Evolutionary conservation across 2,797 vertebrate species (phyloP).

Genomic region (Falco novaeseelandiae): DNA sequence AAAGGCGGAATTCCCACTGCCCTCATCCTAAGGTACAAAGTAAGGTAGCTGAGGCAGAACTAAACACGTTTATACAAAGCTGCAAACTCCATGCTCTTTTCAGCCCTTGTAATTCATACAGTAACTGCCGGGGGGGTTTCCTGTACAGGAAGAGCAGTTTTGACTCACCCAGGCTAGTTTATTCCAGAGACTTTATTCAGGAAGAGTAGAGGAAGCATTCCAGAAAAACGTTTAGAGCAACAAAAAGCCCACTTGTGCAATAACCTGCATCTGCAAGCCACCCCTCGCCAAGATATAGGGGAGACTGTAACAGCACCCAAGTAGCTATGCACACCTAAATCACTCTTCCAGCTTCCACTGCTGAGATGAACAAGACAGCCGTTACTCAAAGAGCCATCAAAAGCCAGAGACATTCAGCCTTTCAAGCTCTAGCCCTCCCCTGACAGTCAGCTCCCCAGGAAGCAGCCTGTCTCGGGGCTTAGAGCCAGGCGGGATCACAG

Average conservation of each 20-base stretch:
- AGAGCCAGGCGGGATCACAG: neutral
- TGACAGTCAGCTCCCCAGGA: neutral
- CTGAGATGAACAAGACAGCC: neutral
- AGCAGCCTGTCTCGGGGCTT: neutral
- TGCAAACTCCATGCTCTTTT: neutral
- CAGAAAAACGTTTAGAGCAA: neutral
- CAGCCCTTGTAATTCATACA: neutral
- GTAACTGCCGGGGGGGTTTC: neutral
- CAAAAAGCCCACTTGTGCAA: neutral
- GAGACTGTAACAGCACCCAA: neutral
- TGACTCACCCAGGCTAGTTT: neutral
- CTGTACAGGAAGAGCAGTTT: neutral
- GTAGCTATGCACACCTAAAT: neutral
- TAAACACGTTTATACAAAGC: neutral
- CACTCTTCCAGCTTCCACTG: neutral
- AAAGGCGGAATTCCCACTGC: neutral
- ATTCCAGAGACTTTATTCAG: neutral
- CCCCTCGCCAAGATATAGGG: rapidly evolving
- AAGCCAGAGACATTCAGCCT: neutral
- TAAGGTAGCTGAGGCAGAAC: neutral
- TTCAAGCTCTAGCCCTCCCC: neutral
- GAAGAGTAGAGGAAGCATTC: neutral
- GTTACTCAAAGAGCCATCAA: neutral
- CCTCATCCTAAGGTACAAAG: neutral
- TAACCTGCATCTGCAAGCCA: neutral